Evolutionary conservation across 2,888 invertebrate genomes (phyloP), one percentile per base, ranked within the genome.

Genomic region (Limnephilus lunatus): DNA sequence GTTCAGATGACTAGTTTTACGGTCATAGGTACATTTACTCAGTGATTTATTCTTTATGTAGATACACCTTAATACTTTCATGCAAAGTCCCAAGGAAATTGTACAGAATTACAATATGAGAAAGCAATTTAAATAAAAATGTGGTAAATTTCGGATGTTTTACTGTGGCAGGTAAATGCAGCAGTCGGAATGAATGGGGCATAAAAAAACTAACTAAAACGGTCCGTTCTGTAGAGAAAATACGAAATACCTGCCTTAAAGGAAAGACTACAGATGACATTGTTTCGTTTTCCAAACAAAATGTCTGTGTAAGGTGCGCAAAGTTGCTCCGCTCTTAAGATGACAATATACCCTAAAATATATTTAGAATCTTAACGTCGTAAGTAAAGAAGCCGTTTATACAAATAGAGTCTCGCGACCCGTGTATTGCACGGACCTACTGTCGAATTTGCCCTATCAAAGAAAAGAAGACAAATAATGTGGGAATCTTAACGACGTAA

Each of bases 241-340:
- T 32, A 83, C 11, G 25, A 35, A 32, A 32, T 82, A 82, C 82
- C 82, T 83, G 25, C 25, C 83, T 25, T 14, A 68, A 68, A 83
- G 83, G 32, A 83, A 32, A 35, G 83, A 83, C 35, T 83, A 25
- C 31, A 83, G 83, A 83, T 83, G 35, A 83, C 35, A 83, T 83
- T 83, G 83, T 83, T 83, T 25, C 25, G 31, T 68, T 83, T 83
- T 35, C 83, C 35, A 35, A 83, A 83, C 35, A 83, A 83, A 39
- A 83, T 83, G 83, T 83, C 83, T 83, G 35, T 83, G 83, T 35
- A 83, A 83, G 11, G 83, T 35, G 83, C 83, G 83, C 35, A 25
- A 83, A 11, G 32, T 39, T 83, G 83, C 32, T 35, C 9, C n/a
- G 35, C 19, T 39, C 83, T 3, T 12, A 19, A 35, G n/a, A n/a